Percentiles rank a stretch among this genome's conserved stretches.
Conservation (phyloP, 2,888 invertebrate species). For the Morinoia aosen region DNA sequence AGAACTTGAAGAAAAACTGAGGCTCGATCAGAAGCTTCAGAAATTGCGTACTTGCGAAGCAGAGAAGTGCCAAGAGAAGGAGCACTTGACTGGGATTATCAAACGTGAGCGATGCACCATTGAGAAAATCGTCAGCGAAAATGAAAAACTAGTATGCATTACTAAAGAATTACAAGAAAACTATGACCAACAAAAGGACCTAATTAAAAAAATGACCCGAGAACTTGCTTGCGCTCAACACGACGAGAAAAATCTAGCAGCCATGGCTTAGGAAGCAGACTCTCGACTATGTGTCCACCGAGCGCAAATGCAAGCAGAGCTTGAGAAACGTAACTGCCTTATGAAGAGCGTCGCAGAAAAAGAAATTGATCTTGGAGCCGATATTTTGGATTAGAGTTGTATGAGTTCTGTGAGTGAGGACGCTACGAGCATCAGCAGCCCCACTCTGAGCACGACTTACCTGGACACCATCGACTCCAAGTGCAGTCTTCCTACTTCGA, state of each 20-base stretch:
- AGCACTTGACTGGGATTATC: background rate
- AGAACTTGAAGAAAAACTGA: slow-evolving; percentile 35
- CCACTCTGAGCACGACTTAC: background rate
- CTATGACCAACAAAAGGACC: background rate
- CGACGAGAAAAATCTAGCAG: background rate
- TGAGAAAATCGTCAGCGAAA: background rate
- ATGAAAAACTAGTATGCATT: background rate
- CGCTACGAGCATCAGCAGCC: background rate
- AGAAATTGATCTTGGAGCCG: background rate
- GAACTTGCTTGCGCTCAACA: slow-evolving; percentile 7
- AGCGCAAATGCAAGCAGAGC: background rate
- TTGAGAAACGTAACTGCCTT: slow-evolving; percentile 16
- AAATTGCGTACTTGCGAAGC: background rate
- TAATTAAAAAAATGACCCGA: background rate
- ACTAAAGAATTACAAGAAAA: background rate
- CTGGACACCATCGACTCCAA: background rate
- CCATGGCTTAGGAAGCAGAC: background rate
- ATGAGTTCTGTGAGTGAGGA: background rate
- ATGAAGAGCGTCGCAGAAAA: background rate
- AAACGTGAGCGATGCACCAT: background rate
- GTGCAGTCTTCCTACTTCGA: background rate
- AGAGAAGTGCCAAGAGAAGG: background rate
- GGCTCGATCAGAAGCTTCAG: background rate
- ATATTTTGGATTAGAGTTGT: slow-evolving; percentile 29
- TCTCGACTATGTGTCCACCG: background rate